These are phyloP conservation scores for Bradysia coprophila DNA, from an alignment of 1,140 invertebrate genomes.

Conservation along the genomic window DNA sequence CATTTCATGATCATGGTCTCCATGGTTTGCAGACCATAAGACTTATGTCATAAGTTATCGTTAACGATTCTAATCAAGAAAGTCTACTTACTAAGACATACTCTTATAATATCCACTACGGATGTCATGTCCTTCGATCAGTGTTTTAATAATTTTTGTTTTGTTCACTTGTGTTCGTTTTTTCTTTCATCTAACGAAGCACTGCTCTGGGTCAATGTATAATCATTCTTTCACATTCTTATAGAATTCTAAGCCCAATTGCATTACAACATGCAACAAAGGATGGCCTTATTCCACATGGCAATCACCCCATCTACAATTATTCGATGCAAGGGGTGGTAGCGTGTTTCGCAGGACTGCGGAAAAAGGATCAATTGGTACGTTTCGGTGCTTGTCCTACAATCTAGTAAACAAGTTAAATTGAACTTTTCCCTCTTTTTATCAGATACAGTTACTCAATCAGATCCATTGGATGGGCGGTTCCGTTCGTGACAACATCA, in stretches of 20 bases:
- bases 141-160: too few species aligned
- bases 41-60: too few species aligned
- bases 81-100: too few species aligned
- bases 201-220: too few species aligned
- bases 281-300: constrained; percentile 45
- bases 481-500: constrained; percentile 66
- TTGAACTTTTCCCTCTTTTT: constrained; percentile 7
- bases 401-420: constrained; percentile 4
- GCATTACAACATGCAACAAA: constrained; percentile 54
- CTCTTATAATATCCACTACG: too few species aligned
- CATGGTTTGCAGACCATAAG: too few species aligned
- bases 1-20: too few species aligned
- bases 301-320: constrained; percentile 65
- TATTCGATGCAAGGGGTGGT: constrained; percentile 68
- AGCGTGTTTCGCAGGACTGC: constrained; percentile 79
- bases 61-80: too few species aligned
- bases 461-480: constrained; percentile 89
- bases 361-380: constrained; percentile 71
- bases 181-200: too few species aligned
- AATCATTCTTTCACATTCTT: too few species aligned
- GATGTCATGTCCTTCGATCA: too few species aligned
- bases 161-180: too few species aligned
- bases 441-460: constrained; percentile 60
- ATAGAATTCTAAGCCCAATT: constrained; percentile 52
- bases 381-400: constrained; percentile 14